phyloP scores from a whole-genome alignment of 2,888 invertebrate genomes.

The Leptopilina myrica region DNA sequence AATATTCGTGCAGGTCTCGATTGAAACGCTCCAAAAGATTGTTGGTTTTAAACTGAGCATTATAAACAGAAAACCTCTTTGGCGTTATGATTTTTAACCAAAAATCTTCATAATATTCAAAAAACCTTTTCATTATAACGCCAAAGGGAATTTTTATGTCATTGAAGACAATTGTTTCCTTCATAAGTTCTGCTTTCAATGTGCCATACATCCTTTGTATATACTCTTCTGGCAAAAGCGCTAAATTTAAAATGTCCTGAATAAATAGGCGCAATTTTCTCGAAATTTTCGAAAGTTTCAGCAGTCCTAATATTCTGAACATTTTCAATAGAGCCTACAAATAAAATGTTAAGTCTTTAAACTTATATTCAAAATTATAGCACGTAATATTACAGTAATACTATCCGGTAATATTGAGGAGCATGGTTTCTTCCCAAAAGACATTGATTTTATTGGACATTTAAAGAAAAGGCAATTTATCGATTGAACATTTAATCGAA shows the following conservation, averaged over 20 bases:
- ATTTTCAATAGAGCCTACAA: too few relatives aligned
- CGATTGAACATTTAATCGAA: too few relatives aligned
- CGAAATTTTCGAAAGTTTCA: neutral
- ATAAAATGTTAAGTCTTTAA: too few relatives aligned
- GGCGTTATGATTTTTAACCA: neutral
- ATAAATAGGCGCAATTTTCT: neutral
- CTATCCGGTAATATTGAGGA: too few relatives aligned
- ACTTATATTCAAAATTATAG: too few relatives aligned
- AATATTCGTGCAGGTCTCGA: neutral
- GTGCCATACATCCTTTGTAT: neutral
- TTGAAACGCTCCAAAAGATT: neutral
- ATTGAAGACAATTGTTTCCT: neutral
- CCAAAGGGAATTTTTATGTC: neutral
- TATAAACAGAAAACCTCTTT: neutral
- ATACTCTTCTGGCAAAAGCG: neutral
- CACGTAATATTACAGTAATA: too few relatives aligned
- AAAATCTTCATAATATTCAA: neutral
- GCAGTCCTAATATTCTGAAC: neutral
- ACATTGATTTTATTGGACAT: too few relatives aligned
- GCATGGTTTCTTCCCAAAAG: too few relatives aligned
- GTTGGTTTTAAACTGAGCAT: neutral
- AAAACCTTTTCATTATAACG: neutral
- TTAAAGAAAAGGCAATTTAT: too few relatives aligned
- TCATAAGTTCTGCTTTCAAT: neutral
- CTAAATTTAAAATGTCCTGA: neutral